phyloP scores from a whole-genome alignment of 1,140 invertebrate species.

The Copidosoma floridanum region DNA sequence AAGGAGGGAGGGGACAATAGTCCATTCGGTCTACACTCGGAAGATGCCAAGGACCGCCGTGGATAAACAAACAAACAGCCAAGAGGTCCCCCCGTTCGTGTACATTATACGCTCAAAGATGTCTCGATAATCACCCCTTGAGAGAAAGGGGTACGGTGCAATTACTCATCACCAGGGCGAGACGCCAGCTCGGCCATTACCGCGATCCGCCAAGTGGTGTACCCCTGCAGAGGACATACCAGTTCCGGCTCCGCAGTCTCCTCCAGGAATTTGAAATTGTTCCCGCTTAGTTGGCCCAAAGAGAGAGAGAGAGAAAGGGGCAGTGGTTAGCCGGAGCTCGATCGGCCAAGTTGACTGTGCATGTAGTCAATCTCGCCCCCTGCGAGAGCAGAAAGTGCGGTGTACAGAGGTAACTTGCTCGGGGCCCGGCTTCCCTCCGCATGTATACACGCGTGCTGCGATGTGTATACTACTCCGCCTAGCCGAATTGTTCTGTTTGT shows the following conservation, averaged over 20 bases:
- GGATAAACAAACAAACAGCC: slow-evolving; percentile 4
- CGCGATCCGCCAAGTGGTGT: too few species aligned
- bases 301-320: background rate
- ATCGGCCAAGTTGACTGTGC: background rate
- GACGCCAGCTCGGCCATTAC: slow-evolving; percentile 19
- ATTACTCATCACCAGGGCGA: slow-evolving; percentile 37
- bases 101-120: too few species aligned
- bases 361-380: background rate
- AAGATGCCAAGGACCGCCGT: background rate
- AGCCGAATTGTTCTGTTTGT: too few species aligned
- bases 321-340: background rate
- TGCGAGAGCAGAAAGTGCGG: background rate
- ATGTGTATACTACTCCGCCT: too few species aligned
- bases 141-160: slow-evolving; percentile 39
- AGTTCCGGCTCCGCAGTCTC: slow-evolving; percentile 31
- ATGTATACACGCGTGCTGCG: too few species aligned
- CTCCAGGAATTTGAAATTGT: slow-evolving; percentile 39
- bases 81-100: slow-evolving; percentile 11
- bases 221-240: too few species aligned
- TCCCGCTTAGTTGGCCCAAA: slow-evolving; percentile 39
- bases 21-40: background rate
- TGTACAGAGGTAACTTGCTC: slow-evolving; percentile 1
- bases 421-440: too few species aligned
- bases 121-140: slow-evolving; percentile 41
- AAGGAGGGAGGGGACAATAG: background rate